Percentiles rank a stretch among this genome's conserved stretches.
Conservation (phyloP, 2,888 invertebrate species). For the Argyresthia albistria region DNA sequence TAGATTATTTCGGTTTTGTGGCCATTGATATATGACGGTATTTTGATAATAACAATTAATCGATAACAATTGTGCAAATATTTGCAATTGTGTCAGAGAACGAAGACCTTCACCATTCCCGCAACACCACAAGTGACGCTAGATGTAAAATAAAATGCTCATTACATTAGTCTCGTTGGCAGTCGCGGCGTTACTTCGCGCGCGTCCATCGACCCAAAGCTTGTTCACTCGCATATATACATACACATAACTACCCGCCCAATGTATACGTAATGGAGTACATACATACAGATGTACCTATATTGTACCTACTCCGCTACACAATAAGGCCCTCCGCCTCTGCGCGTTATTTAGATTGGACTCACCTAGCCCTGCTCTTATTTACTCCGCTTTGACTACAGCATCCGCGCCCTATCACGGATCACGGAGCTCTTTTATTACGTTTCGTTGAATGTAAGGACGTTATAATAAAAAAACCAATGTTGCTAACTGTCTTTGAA, state of each 20-base stretch:
- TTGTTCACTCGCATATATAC: conserved; percentile 18
- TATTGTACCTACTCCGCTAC: conserved; percentile 6
- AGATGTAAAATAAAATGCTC: conserved; percentile 13
- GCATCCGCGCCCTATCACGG: background rate
- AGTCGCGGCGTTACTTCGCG: conserved; percentile 16
- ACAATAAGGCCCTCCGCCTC: conserved; percentile 20
- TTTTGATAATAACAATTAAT: no score
- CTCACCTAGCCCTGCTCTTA: conserved; percentile 11
- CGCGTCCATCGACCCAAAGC: conserved; percentile 24
- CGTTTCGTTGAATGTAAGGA: no score
- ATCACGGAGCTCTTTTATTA: conserved; percentile 6
- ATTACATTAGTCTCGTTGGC: conserved; percentile 17
- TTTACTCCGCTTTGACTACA: conserved; percentile 4
- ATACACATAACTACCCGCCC: conserved; percentile 1
- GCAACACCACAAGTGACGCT: background rate
- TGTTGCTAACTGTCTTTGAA: no score
- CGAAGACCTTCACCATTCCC: no score
- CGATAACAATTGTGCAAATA: no score
- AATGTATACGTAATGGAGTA: background rate
- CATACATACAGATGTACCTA: conserved; percentile 5
- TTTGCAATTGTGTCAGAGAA: no score
- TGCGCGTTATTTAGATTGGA: conserved; percentile 21
- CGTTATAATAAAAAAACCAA: no score
- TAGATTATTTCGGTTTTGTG: no score
- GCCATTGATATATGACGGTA: no score